Evolutionary conservation across 1,140 invertebrate genomes (phyloP).

Genomic region (Cyclargus thomasi): DNA sequence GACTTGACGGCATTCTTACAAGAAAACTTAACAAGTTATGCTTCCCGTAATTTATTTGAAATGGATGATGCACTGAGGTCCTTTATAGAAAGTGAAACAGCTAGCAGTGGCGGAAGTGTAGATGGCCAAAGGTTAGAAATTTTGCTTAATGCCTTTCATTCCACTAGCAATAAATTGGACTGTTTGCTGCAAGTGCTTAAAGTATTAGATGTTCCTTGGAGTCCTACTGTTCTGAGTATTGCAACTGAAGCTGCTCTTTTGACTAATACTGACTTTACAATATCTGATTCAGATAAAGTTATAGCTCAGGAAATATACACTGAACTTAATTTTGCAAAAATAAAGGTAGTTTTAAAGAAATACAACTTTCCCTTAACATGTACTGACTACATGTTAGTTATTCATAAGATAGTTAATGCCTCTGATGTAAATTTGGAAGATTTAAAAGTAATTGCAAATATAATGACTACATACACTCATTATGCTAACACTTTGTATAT

Average conservation of each 20-base stretch:
- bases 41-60: slow-evolving; percentile 53
- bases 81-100: slow-evolving; percentile 61
- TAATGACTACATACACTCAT: slow-evolving; percentile 37
- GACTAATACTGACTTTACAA: slow-evolving; percentile 51
- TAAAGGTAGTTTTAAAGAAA: slow-evolving; percentile 65
- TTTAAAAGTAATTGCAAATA: slow-evolving; percentile 48
- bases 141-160: slow-evolving; percentile 51
- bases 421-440: slow-evolving; percentile 50
- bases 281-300: slow-evolving; percentile 46
- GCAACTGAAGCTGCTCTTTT: slow-evolving; percentile 47
- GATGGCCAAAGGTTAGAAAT: slow-evolving; percentile 55
- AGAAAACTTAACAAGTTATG: slow-evolving; percentile 52
- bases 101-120: slow-evolving; percentile 51
- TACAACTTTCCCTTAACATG: slow-evolving; percentile 60
- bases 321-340: slow-evolving; percentile 61
- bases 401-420: slow-evolving; percentile 56
- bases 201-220: slow-evolving; percentile 64
- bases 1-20: slow-evolving; percentile 57
- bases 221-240: slow-evolving; percentile 48
- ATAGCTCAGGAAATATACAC: slow-evolving; percentile 56
- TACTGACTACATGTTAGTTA: slow-evolving; percentile 53
- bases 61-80: slow-evolving; percentile 52
- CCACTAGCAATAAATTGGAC: slow-evolving; percentile 48
- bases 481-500: slow-evolving; percentile 55
- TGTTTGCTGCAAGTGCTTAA: slow-evolving; percentile 60